These are phyloP conservation scores for Hippocampus barbouri DNA, from an alignment of 2,113 vertebrate species.

Conservation along the genomic window DNA sequence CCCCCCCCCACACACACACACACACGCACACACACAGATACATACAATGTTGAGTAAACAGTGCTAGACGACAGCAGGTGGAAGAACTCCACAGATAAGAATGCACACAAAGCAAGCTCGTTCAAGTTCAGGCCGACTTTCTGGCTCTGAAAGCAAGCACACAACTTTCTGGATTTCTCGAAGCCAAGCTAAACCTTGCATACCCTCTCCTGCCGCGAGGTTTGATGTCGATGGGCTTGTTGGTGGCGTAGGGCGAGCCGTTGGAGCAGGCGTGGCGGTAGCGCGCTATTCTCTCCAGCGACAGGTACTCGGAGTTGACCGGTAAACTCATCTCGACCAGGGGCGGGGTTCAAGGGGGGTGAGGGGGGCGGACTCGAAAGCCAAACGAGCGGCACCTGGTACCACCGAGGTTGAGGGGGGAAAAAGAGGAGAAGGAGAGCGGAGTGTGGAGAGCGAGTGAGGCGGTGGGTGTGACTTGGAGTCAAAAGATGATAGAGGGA, in stretches of 20 bases:
- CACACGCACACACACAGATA: slow-evolving; percentile 19
- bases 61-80: background rate
- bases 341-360: background rate
- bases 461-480: slow-evolving; percentile 41
- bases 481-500: slow-evolving; percentile 28
- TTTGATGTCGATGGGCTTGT: slow-evolving; percentile 96
- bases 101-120: background rate
- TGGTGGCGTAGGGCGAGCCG: slow-evolving; percentile 85
- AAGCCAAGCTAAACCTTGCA: background rate
- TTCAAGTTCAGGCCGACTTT: background rate
- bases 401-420: slow-evolving; percentile 10
- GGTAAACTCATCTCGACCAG: slow-evolving; percentile 83
- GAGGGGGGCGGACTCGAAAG: background rate
- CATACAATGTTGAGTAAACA: slow-evolving; percentile 25
- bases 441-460: slow-evolving; percentile 24
- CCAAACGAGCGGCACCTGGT: slow-evolving; percentile 14
- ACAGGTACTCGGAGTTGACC: slow-evolving; percentile 79
- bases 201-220: slow-evolving; percentile 84
- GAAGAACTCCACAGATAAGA: slow-evolving; percentile 14
- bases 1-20: background rate
- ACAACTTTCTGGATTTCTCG: background rate
- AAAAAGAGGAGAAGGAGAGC: slow-evolving; percentile 10
- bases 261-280: slow-evolving; percentile 81
- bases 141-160: background rate
- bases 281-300: slow-evolving; percentile 81